phyloP scores from a whole-genome alignment of 2,888 invertebrate genomes.

The Cephus pygmeus region DNA sequence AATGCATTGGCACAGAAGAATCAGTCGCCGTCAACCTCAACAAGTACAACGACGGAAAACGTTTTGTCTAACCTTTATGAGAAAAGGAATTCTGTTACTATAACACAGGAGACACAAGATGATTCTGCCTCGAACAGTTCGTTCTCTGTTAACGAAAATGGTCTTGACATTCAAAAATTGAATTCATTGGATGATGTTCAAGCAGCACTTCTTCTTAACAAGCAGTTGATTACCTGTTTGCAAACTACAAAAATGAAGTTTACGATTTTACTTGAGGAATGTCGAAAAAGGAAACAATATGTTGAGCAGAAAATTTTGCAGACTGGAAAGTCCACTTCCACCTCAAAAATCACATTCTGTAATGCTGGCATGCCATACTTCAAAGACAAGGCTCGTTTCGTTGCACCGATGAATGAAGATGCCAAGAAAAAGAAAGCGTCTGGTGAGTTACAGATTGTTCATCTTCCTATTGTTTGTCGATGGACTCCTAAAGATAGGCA shows the following conservation, averaged over 20 bases:
- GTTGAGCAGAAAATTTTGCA: slow-evolving; percentile 20
- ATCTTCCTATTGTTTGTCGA: slow-evolving; percentile 46
- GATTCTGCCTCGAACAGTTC: not conserved
- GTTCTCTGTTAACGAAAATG: slow-evolving; percentile 31
- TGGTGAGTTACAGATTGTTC: slow-evolving; percentile 52
- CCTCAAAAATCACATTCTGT: slow-evolving; percentile 39
- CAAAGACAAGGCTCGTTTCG: slow-evolving; percentile 71
- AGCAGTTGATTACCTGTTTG: slow-evolving; percentile 16
- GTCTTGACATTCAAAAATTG: slow-evolving; percentile 61
- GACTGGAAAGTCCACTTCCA: slow-evolving; percentile 42
- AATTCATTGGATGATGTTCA: slow-evolving; percentile 17
- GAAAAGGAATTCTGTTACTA: not conserved
- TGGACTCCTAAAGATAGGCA: slow-evolving; percentile 72
- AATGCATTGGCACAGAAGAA: slow-evolving; percentile 35
- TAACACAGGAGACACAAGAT: not conserved
- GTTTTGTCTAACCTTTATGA: not conserved
- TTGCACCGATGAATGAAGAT: slow-evolving; percentile 73
- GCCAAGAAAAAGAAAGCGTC: slow-evolving; percentile 65
- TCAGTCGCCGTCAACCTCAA: not conserved
- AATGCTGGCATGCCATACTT: slow-evolving; percentile 75
- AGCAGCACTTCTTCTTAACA: slow-evolving; percentile 13
- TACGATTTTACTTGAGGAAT: slow-evolving; percentile 22
- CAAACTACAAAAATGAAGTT: slow-evolving; percentile 20
- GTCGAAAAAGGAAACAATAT: slow-evolving; percentile 15
- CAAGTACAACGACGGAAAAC: not conserved